phyloP scores from a whole-genome alignment of 1,140 invertebrate genomes.

The Neodiprion lecontei region DNA sequence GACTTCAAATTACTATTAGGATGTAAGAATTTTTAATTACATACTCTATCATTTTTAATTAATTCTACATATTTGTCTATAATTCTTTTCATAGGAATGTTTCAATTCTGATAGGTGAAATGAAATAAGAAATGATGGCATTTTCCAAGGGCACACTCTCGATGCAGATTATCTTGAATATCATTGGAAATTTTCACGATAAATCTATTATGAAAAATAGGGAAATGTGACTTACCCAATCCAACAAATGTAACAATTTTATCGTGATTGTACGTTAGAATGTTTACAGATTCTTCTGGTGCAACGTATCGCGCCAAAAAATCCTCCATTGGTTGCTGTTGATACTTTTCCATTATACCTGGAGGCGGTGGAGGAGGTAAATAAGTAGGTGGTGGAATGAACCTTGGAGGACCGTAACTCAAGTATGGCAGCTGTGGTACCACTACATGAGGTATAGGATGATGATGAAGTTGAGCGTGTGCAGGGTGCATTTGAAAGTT shows the following conservation, averaged over 20 bases:
- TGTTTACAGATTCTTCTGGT: constrained; percentile 56
- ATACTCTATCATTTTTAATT: too few relatives aligned
- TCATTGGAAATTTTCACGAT: too few relatives aligned
- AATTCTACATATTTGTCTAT: too few relatives aligned
- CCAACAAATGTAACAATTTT: constrained; percentile 72
- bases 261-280: constrained; percentile 63
- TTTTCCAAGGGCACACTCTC: too few relatives aligned
- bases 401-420: constrained; percentile 37
- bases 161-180: too few relatives aligned
- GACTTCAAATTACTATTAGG: too few relatives aligned
- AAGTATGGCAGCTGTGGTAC: constrained; percentile 43
- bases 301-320: constrained; percentile 60
- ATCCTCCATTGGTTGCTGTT: constrained; percentile 51
- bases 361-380: constrained; percentile 25
- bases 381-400: constrained; percentile 34
- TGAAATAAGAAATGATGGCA: too few relatives aligned
- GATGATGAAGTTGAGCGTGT: constrained; percentile 34
- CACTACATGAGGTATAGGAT: constrained; percentile 36
- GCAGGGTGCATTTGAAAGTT: constrained; percentile 45
- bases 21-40: too few relatives aligned
- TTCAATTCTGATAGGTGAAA: too few relatives aligned
- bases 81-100: too few relatives aligned
- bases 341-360: constrained; percentile 44
- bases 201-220: too few relatives aligned
- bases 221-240: constrained; percentile 57